phyloP scores from a whole-genome alignment of 2,797 vertebrate genomes.

The Synaphobranchus kaupii region DNA sequence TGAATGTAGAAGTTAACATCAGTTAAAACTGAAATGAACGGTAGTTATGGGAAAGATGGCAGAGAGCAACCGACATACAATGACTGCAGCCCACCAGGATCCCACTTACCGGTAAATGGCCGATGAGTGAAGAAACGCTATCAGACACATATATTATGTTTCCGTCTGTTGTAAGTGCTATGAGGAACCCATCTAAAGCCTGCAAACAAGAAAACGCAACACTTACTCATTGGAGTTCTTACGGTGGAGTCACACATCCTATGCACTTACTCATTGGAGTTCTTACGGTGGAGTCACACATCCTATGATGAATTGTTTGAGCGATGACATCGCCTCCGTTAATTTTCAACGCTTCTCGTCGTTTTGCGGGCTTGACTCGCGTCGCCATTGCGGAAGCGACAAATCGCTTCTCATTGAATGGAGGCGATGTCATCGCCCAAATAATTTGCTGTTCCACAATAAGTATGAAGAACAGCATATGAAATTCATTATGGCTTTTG shows the following conservation, averaged over 20 bases:
- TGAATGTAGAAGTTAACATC: neutral
- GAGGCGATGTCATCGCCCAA: too few species aligned
- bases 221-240: neutral
- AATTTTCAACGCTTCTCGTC: too few species aligned
- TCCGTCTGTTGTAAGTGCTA: constrained; percentile 87
- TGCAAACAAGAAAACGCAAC: constrained; percentile 53
- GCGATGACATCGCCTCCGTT: too few species aligned
- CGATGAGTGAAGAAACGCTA: constrained; percentile 87
- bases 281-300: neutral
- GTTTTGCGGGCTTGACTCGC: too few species aligned
- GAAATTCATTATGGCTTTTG: neutral
- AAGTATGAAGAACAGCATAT: neutral
- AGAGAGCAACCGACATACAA: neutral
- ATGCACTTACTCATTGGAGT: neutral
- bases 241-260: neutral
- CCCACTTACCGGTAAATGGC: constrained; percentile 89
- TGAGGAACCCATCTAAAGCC: constrained; percentile 89
- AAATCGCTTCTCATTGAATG: too few species aligned
- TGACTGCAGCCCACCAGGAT: neutral
- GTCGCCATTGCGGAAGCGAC: too few species aligned
- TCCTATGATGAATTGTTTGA: too few species aligned
- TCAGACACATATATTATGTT: constrained; percentile 90
- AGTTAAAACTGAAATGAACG: neutral
- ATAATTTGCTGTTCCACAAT: neutral
- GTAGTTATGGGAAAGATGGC: too few species aligned